phyloP scores from a whole-genome alignment of 2,113 vertebrate species.

The Conger conger region DNA sequence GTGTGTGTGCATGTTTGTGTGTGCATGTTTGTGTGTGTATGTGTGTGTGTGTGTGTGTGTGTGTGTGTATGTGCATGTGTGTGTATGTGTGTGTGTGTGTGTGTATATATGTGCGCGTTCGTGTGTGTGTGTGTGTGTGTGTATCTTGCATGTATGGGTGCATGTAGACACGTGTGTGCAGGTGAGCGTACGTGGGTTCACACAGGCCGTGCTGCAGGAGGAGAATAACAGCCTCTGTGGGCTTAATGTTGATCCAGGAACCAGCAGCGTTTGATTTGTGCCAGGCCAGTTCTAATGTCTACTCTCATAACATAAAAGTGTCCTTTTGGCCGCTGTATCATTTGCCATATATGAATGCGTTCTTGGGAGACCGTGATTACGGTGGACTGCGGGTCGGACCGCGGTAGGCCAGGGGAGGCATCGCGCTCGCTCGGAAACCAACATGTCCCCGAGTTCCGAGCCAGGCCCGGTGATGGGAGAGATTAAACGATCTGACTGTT shows the following conservation, averaged over 20 bases:
- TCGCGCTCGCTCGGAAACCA: not conserved
- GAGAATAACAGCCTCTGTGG: not conserved
- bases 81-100: constrained; percentile 7
- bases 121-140: not conserved
- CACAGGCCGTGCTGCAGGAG: not conserved
- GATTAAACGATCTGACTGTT: constrained; percentile 37
- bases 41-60: no score
- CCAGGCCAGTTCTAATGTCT: not conserved
- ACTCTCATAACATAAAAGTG: not conserved
- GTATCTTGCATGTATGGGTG: not conserved
- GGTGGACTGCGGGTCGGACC: not conserved
- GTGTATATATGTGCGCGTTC: not conserved
- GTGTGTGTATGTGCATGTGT: not conserved
- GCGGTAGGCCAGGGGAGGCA: not conserved
- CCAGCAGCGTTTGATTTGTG: not conserved
- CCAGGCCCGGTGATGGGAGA: constrained; percentile 17
- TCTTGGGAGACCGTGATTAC: not conserved
- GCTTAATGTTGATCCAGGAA: no score
- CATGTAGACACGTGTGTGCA: constrained; percentile 17
- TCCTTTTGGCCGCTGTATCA: not conserved
- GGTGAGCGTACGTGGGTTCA: constrained; percentile 22
- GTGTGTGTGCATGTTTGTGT: not conserved
- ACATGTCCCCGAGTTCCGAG: not conserved
- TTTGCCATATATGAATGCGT: not conserved
- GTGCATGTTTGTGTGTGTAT: not conserved